Evolutionary conservation across 37 sponge, comb jelly and placozoan genomes (phyloP).

Genomic region (Dysidea cf. avara): DNA sequence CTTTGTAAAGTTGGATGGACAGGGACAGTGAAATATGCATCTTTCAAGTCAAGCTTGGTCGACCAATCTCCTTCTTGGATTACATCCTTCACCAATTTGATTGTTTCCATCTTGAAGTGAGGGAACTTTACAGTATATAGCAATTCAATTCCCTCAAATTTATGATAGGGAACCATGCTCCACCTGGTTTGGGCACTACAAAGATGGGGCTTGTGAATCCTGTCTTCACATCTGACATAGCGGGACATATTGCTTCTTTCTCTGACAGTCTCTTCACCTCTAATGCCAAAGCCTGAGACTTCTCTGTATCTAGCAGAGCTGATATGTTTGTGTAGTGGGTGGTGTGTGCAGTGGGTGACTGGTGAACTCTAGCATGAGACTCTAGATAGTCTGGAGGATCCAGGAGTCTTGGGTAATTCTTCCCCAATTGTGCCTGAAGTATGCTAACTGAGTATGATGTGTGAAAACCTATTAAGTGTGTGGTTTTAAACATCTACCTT

Average conservation of each 20-base stretch:
- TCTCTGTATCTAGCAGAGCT: background rate
- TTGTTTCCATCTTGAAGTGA: slow-evolving; percentile 35
- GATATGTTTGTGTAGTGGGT: too few species aligned
- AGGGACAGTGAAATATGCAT: too few species aligned
- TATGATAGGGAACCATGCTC: slow-evolving; percentile 18
- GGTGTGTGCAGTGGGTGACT: too few species aligned
- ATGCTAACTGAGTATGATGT: too few species aligned
- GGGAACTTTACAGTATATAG: slow-evolving; percentile 1
- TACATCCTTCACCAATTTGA: slow-evolving; percentile 6
- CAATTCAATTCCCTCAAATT: slow-evolving; percentile 13
- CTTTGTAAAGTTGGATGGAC: too few species aligned
- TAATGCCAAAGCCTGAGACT: background rate
- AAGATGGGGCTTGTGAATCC: slow-evolving; percentile 25
- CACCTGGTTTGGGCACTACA: slow-evolving; percentile 37
- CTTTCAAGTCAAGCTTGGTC: too few species aligned
- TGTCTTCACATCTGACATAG: background rate
- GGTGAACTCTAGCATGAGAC: background rate
- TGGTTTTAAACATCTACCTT: too few species aligned
- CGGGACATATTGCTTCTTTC: slow-evolving; percentile 7
- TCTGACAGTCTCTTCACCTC: background rate
- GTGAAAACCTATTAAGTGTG: too few species aligned
- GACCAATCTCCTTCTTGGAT: slow-evolving; percentile 18
- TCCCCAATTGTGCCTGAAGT: too few species aligned
- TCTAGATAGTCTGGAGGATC: background rate
- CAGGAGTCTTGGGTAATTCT: background rate